Percentiles rank a stretch among this genome's conserved stretches.
phyloP scores from a whole-genome alignment of 2,113 vertebrate genomes.

The Tyrannus savana region DNA sequence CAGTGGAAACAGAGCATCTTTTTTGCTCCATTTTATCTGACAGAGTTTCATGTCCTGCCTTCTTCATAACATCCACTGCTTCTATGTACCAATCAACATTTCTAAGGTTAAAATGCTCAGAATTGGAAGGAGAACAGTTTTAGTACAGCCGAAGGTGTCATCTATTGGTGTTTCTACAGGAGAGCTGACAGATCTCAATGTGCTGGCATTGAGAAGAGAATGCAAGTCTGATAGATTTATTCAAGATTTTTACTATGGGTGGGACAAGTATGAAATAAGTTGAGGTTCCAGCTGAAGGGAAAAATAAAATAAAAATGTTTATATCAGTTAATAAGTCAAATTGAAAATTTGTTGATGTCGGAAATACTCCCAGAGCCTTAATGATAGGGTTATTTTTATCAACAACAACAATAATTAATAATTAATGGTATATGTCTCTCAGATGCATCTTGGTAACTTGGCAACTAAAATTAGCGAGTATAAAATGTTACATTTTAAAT shows the following conservation, averaged over 20 bases:
- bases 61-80: neutral
- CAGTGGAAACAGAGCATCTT: neutral
- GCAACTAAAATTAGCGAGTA: slow-evolving; percentile 40
- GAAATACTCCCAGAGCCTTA: slow-evolving; percentile 40
- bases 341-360: slow-evolving; percentile 33
- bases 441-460: slow-evolving; percentile 26
- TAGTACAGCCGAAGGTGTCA: neutral
- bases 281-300: neutral
- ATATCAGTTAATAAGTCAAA: slow-evolving; percentile 25
- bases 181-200: neutral
- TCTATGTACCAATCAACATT: neutral
- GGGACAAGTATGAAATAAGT: neutral
- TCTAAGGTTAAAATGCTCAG: neutral
- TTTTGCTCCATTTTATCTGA: neutral
- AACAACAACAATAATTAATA: slow-evolving; percentile 57
- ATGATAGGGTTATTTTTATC: slow-evolving; percentile 52
- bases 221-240: neutral
- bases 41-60: neutral
- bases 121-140: neutral
- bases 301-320: neutral
- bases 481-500: slow-evolving; percentile 1
- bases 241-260: neutral
- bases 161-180: neutral
- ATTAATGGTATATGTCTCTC: slow-evolving; percentile 38
- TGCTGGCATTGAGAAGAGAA: neutral